Evolutionary conservation across 2,888 invertebrate genomes (phyloP).

Genomic region (Lissonota sp.): DNA sequence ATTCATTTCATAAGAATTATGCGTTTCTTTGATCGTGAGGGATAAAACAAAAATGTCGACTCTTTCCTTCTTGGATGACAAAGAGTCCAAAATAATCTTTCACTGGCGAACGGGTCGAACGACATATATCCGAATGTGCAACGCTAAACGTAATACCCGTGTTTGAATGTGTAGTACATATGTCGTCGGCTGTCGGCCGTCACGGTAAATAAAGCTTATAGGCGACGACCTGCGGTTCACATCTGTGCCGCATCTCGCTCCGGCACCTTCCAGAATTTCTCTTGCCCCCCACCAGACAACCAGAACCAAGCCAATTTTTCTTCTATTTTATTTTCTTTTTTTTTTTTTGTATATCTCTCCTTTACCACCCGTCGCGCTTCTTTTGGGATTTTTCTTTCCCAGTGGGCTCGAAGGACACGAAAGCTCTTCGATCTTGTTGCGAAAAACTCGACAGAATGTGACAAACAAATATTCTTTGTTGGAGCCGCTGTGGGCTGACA

Average conservation of each 20-base stretch:
- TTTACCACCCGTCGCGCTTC: neutral
- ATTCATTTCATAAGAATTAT: too few relatives aligned
- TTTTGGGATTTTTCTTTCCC: conserved; percentile 43
- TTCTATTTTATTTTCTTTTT: too few relatives aligned
- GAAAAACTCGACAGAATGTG: conserved; percentile 46
- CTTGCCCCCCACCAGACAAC: conserved; percentile 2
- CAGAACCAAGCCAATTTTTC: conserved; percentile 29
- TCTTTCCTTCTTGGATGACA: too few relatives aligned
- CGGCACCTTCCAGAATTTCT: conserved; percentile 41
- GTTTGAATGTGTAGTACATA: conserved; percentile 37
- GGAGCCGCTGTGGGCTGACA: conserved; percentile 9
- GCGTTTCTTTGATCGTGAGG: too few relatives aligned
- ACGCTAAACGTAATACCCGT: conserved; percentile 20
- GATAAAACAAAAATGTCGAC: too few relatives aligned
- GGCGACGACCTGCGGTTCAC: conserved; percentile 37
- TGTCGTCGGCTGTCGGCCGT: conserved; percentile 48
- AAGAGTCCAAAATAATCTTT: neutral
- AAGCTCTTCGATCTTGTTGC: conserved; percentile 5
- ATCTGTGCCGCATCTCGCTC: conserved; percentile 24
- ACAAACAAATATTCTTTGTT: conserved; percentile 55
- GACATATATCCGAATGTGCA: conserved; percentile 12
- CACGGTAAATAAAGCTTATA: conserved; percentile 58
- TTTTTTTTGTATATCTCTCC: neutral
- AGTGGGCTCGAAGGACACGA: neutral
- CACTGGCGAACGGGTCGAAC: neutral